Conservation (phyloP, 2,888 invertebrate species). For the Autographa pulchrina region DNA sequence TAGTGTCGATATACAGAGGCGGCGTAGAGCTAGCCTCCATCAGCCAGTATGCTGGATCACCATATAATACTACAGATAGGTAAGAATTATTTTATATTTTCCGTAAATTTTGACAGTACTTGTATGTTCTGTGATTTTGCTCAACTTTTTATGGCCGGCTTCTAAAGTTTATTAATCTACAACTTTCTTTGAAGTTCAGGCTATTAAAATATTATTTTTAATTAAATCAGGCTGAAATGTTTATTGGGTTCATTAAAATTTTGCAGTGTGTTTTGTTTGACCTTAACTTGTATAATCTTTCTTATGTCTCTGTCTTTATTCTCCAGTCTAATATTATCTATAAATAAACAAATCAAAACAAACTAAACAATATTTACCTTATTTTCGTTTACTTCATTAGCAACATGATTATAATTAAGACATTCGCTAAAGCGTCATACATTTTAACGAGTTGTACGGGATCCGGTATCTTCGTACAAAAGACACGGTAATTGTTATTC, state of each 20-base stretch:
- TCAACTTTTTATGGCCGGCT: too few species aligned
- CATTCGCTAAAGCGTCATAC: constrained; percentile 31
- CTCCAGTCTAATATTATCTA: not conserved
- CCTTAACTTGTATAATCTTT: too few species aligned
- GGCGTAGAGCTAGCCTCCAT: constrained; percentile 86
- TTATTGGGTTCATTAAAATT: too few species aligned
- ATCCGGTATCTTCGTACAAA: constrained; percentile 10
- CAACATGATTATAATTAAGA: constrained; percentile 42
- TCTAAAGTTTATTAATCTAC: too few species aligned
- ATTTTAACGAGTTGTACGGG: constrained; percentile 27
- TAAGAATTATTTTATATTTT: constrained; percentile 67
- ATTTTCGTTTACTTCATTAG: not conserved
- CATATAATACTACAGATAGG: constrained; percentile 90
- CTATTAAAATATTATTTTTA: too few species aligned
- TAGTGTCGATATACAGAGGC: constrained; percentile 89
- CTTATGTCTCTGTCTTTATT: too few species aligned
- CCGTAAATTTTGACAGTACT: too few species aligned
- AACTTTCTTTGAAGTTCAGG: too few species aligned
- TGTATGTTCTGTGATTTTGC: too few species aligned
- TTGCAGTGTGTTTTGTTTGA: too few species aligned
- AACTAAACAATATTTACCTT: not conserved
- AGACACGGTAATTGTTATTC: constrained; percentile 45
- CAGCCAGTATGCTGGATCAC: constrained; percentile 87
- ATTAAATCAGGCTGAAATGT: too few species aligned
- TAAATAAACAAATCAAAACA: not conserved